Evolutionary conservation across 2,888 invertebrate genomes (phyloP).

Genomic region (Lochmaea capreae): DNA sequence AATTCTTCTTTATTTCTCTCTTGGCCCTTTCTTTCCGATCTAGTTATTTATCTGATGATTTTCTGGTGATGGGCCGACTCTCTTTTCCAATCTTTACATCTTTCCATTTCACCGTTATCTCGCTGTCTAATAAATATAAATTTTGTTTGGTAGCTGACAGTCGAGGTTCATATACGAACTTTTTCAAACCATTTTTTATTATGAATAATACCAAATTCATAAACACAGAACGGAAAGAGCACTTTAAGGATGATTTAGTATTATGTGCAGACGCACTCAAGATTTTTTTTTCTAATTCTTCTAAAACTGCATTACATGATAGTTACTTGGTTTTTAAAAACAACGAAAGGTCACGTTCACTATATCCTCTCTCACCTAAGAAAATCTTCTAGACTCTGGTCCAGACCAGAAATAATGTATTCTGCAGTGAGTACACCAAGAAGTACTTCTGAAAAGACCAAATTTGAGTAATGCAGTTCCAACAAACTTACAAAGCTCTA

Average conservation of each 20-base stretch:
- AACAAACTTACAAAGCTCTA: no score
- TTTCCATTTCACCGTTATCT: constrained; percentile 46
- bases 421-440: no score
- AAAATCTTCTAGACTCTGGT: no score
- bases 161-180: constrained; percentile 17
- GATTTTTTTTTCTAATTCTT: no score
- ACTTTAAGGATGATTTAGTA: neutral
- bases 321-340: no score
- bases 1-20: constrained; percentile 67
- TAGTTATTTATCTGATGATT: constrained; percentile 63
- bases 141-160: constrained; percentile 27
- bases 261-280: neutral
- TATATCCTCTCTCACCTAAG: no score
- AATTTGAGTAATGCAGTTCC: no score
- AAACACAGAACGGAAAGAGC: neutral
- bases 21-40: constrained; percentile 55
- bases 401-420: no score
- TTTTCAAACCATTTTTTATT: constrained; percentile 13
- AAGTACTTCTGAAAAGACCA: no score
- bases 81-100: constrained; percentile 39
- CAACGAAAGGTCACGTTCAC: no score
- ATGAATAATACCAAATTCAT: constrained; percentile 19
- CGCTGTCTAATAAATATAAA: constrained; percentile 44
- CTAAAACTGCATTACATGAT: no score
- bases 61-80: constrained; percentile 46